Base-by-base conservation (phyloP, 2,113 vertebrate genomes). In the Cebidichthys violaceus region DNA sequence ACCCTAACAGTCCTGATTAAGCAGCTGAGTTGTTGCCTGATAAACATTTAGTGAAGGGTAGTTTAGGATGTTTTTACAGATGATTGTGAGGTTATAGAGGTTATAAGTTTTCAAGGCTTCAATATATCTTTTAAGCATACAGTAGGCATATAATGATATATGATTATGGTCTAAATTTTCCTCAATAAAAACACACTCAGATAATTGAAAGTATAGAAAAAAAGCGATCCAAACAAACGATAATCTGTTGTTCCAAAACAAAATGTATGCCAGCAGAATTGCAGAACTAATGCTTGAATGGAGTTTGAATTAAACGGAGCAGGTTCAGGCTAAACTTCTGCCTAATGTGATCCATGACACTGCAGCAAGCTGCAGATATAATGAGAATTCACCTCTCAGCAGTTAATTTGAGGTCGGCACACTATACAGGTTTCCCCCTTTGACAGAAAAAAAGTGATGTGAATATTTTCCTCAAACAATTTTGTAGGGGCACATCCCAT, bases 281-380 rank as follows among this genome's bases (percentile, higher is more conserved):
- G 33, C 47, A 81, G 66, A 33, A 29, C 54, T 57, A 65, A 80
- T 64, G 77, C 64, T 74, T 67, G 68, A 68, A 76, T 75, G 54
- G 45, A 71, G 68, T 82, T 85, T 81, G 27, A 27, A 57, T 57
- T 14, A 27, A 57, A 57, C 14, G 4, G 9, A n/a, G 62, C 62
- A 13, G 60, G 60, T 77, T 57, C 64, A 75, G 62, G 6, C 37
- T 9, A 15, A 29, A 70, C 50, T 33, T 39, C 67, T 50, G 55
- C 65, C 70, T 57, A 22, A 47, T 76, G 74, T 89, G 77, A 92
- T 79, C 52, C 55, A 70, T 85, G 78, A 88, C 22, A 47, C 33
- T 31, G 29, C 65, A 43, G 20, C 0, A 7, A 66, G 47, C 6
- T 69, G 62, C 18, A 9, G 37, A 82, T 72, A 11, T 24, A 83